These are phyloP conservation scores for Lepilemur septentrionalis DNA, from an alignment of 2,797 vertebrate species.

Conservation along the genomic window DNA sequence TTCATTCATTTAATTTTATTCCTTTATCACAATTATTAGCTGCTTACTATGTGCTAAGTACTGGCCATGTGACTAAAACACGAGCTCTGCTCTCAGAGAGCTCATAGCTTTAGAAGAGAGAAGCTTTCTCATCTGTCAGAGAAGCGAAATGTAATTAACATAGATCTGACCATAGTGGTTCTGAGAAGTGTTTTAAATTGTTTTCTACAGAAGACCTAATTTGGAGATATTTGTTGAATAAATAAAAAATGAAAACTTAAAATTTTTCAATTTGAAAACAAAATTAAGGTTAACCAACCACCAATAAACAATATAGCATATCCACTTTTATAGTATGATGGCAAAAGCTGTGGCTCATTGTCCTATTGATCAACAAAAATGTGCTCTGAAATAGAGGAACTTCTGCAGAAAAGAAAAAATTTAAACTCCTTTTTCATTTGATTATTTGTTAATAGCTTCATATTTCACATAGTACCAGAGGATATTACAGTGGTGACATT, in stretches of 20 bases:
- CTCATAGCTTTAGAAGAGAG: neutral
- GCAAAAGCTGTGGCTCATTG: neutral
- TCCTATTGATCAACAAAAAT: neutral
- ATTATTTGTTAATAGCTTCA: slow-evolving; percentile 60
- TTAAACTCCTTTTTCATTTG: slow-evolving; percentile 20
- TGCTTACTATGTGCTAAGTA: neutral
- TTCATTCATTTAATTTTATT: neutral
- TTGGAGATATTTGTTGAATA: neutral
- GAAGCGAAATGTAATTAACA: neutral
- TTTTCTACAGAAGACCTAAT: neutral
- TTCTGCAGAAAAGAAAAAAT: neutral
- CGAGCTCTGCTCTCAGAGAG: neutral
- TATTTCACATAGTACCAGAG: slow-evolving; percentile 51
- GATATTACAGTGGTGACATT: slow-evolving; percentile 49
- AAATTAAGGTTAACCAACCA: neutral
- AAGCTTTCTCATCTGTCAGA: neutral
- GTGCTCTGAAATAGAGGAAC: neutral
- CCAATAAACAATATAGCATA: neutral
- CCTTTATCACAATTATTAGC: neutral
- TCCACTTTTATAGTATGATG: neutral
- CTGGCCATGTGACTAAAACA: neutral
- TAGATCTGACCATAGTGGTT: neutral
- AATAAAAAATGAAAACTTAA: slow-evolving; percentile 22
- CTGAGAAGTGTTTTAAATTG: neutral
- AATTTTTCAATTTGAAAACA: neutral